phyloP scores from a whole-genome alignment of 2,888 invertebrate species.

The Panopea generosa region DNA sequence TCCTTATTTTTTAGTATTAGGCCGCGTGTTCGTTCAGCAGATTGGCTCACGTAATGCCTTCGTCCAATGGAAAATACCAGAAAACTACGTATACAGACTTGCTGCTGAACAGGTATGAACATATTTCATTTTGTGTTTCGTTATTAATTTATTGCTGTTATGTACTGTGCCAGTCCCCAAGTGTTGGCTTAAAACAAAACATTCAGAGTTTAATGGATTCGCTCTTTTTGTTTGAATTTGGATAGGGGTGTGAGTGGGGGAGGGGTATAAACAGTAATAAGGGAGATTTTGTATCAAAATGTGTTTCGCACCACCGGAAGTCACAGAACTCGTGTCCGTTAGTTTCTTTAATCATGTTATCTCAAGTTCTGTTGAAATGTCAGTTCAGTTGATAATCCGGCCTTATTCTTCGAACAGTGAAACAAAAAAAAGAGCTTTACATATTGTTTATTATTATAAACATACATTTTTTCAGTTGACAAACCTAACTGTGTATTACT shows the following conservation, averaged over 20 bases:
- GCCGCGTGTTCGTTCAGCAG: constrained; percentile 37
- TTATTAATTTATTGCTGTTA: neutral
- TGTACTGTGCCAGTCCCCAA: constrained; percentile 6
- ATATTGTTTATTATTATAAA: too few species aligned
- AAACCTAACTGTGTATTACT: neutral
- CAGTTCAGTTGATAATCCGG: too few species aligned
- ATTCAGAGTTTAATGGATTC: neutral
- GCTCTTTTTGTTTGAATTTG: neutral
- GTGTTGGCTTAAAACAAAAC: neutral
- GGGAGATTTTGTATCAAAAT: too few species aligned
- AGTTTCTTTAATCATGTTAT: too few species aligned
- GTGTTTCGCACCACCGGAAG: too few species aligned
- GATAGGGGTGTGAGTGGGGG: too few species aligned
- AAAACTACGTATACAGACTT: neutral
- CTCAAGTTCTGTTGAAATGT: too few species aligned
- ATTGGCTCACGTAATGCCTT: constrained; percentile 33
- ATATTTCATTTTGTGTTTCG: neutral
- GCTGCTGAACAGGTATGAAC: too few species aligned
- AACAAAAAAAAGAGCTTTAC: too few species aligned
- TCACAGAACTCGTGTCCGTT: too few species aligned
- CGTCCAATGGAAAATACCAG: constrained; percentile 47
- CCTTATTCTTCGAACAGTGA: too few species aligned
- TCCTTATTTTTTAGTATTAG: constrained; percentile 25
- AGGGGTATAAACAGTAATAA: too few species aligned
- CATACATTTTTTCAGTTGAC: neutral